Evolutionary conservation across 2,888 invertebrate species (phyloP), one percentile per base, ranked within the genome.

Genomic region (Polydrusus cervinus): DNA sequence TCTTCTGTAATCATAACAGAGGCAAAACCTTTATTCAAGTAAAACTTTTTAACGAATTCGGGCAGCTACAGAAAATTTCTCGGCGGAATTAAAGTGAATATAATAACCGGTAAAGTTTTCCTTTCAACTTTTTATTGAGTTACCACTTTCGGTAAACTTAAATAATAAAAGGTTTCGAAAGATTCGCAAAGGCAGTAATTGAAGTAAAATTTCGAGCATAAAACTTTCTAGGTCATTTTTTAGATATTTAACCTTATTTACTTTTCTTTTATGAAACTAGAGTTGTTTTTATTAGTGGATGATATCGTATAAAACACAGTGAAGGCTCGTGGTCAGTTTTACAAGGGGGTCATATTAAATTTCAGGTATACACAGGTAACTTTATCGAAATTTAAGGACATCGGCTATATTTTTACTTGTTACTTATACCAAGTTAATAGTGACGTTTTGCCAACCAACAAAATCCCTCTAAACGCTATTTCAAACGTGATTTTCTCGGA

Each of bases 121-220:
- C 30, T 43, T 53, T 60, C 57, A 60, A 60, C 45, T 69, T 69
- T 69, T 60, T 69, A 69, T 69, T 34, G 47, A 69, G 57, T 69
- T 69, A 69, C 60, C 49, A 65, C 65, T 65, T 65, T 65, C 65
- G 65, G 25, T 65, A 65, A 64, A 65, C 65, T 65, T 65, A 65
- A 64, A 65, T 47, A 65, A 65, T 65, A 65, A 65, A 49, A 65
- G 34, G 30, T 49, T 34, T 51, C 8, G 62, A 25, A 62, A 62
- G 47, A 25, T 62, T 62, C 45, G 57, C 18, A 3, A 16, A 60
- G 57, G 38, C 16, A 34, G 38, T 60, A 60, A 60, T 38, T 60
- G 18, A 60, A 60, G 18, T 60, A 60, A 53, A 53, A 53, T 25
- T 53, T 53, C 30, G 53, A 30, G 51, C n/a, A 7, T 30, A 13